A percentile compares a stretch with the other conserved stretches of the same genome.
phyloP scores from a whole-genome alignment of 2,113 vertebrate species.

The Hypanus sabinus region DNA sequence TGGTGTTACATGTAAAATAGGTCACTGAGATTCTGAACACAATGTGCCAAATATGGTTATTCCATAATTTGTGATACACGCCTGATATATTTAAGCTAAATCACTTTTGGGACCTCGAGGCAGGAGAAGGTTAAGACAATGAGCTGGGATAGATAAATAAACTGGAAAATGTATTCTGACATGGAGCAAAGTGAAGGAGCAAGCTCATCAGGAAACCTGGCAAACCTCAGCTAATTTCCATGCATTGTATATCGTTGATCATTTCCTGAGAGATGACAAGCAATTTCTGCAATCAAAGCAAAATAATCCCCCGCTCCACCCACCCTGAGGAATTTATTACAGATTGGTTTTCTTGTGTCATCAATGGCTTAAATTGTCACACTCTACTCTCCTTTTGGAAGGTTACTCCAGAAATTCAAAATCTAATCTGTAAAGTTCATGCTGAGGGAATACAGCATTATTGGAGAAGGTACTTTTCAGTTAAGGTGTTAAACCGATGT shows the following conservation, averaged over 20 bases:
- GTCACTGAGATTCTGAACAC: background rate
- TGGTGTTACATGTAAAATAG: background rate
- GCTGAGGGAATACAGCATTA: background rate
- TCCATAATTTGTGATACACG: too few species aligned
- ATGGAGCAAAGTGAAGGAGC: background rate
- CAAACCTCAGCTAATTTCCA: background rate
- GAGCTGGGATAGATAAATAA: background rate
- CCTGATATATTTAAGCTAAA: background rate
- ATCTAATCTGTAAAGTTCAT: background rate
- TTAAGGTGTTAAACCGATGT: background rate
- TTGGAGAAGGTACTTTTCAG: background rate
- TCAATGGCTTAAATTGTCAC: background rate
- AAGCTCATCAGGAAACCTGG: background rate
- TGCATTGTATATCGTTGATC: background rate
- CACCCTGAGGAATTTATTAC: background rate
- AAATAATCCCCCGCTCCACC: background rate
- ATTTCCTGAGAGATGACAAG: background rate
- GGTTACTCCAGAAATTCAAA: background rate
- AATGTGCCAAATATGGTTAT: background rate
- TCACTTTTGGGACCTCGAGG: background rate
- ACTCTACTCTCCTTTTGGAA: background rate
- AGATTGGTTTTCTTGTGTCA: background rate
- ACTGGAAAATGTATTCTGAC: background rate
- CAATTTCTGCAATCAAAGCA: background rate
- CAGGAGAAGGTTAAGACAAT: background rate